Evolutionary conservation across 2,888 invertebrate genomes (phyloP).

Genomic region (Dolichomitus sp.): DNA sequence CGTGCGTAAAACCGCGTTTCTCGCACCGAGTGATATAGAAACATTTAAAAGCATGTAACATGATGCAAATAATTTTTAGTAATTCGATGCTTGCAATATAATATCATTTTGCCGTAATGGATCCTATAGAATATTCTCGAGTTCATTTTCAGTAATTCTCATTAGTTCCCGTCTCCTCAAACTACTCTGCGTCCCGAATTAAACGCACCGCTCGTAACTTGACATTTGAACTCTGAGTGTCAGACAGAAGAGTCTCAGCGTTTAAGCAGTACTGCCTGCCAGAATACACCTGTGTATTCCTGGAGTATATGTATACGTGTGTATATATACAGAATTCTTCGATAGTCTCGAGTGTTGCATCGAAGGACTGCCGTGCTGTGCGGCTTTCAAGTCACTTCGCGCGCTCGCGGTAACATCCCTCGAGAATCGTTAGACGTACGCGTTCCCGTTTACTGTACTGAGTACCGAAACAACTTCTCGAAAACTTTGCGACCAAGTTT

Average conservation of each 20-base stretch:
- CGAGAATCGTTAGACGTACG: constrained; percentile 58
- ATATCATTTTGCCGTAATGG: background rate
- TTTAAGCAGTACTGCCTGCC: constrained; percentile 22
- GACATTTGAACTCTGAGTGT: constrained; percentile 50
- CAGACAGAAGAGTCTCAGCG: constrained; percentile 52
- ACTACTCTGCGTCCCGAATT: constrained; percentile 38
- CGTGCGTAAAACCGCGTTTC: no score
- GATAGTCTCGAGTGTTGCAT: constrained; percentile 36
- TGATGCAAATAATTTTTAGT: background rate
- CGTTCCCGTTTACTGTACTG: constrained; percentile 6
- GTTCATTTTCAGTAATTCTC: constrained; percentile 37
- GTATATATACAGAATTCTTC: constrained; percentile 33
- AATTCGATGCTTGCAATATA: background rate
- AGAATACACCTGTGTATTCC: background rate
- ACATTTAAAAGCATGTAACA: no score
- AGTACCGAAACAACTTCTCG: constrained; percentile 43
- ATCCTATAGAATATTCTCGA: constrained; percentile 23
- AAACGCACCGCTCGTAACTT: constrained; percentile 46
- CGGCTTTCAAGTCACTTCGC: constrained; percentile 38
- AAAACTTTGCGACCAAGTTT: constrained; percentile 56
- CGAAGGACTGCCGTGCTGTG: background rate
- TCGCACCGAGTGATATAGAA: no score
- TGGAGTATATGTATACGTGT: background rate
- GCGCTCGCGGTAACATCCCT: constrained; percentile 51
- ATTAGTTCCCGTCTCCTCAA: constrained; percentile 33